Conservation (phyloP, 2,888 invertebrate species). For the Merodon equestris region DNA sequence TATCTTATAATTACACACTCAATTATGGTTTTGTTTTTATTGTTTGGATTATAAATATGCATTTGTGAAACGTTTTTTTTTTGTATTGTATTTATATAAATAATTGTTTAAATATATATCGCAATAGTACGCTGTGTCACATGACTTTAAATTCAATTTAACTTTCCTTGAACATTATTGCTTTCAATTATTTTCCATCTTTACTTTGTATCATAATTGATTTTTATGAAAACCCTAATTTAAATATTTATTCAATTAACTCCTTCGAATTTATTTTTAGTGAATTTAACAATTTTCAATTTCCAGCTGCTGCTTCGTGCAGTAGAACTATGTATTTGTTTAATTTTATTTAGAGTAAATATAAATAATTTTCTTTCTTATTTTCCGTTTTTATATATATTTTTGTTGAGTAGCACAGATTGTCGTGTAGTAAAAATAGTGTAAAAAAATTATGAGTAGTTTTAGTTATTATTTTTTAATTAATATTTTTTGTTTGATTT, state of each 20-base stretch:
- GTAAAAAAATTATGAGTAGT: conserved; percentile 52
- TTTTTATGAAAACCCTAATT: conserved; percentile 17
- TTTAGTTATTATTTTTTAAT: conserved; percentile 15
- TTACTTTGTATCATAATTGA: conserved; percentile 22
- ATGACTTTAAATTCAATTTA: conserved; percentile 41
- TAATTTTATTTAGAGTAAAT: neutral
- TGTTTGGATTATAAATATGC: conserved; percentile 53
- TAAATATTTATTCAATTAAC: conserved; percentile 16
- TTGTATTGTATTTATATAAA: conserved; percentile 42
- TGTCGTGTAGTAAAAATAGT: conserved; percentile 63
- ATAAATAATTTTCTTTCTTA: neutral
- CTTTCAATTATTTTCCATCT: conserved; percentile 54
- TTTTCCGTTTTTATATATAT: conserved; percentile 13
- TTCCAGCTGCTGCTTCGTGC: conserved; percentile 20
- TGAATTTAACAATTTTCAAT: conserved; percentile 29
- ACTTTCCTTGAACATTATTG: conserved; percentile 47
- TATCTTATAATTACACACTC: conserved; percentile 60
- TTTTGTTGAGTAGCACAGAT: conserved; percentile 57
- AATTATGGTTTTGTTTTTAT: conserved; percentile 53
- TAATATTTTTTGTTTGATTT: too few species aligned
- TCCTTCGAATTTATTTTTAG: neutral
- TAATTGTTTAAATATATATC: conserved; percentile 56
- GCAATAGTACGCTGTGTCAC: conserved; percentile 51
- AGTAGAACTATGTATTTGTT: neutral
- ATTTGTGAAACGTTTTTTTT: conserved; percentile 32